Evolutionary conservation across 2,113 vertebrate species (phyloP).

Genomic region (Passer domesticus): DNA sequence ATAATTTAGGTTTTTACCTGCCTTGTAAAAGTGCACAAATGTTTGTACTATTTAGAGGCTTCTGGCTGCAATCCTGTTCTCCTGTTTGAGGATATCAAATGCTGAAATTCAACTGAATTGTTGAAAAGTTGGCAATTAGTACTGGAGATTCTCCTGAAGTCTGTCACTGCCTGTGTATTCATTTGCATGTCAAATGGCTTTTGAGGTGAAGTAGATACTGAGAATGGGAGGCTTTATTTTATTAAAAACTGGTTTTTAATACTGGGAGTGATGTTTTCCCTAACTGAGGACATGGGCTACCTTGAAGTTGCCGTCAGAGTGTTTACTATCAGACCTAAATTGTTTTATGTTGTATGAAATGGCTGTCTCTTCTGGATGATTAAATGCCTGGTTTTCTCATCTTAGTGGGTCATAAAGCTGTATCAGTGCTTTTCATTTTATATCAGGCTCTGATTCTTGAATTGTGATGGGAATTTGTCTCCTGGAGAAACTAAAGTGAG

Average conservation of each 20-base stretch:
- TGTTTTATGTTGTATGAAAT: background rate
- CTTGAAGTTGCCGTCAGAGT: constrained; percentile 13
- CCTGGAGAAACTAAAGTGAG: background rate
- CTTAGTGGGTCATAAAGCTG: background rate
- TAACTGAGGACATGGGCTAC: constrained; percentile 18
- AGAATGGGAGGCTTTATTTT: constrained; percentile 8
- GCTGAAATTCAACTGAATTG: background rate
- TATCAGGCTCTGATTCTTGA: background rate
- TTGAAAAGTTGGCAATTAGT: background rate
- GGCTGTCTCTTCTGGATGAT: background rate
- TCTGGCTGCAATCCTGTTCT: constrained; percentile 64
- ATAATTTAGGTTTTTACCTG: constrained; percentile 77
- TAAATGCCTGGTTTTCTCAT: background rate
- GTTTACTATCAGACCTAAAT: background rate
- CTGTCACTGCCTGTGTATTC: background rate
- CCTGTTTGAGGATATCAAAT: constrained; percentile 27
- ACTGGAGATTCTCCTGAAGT: background rate
- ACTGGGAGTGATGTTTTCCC: background rate
- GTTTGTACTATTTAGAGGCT: constrained; percentile 73
- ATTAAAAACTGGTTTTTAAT: constrained; percentile 52
- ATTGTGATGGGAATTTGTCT: background rate
- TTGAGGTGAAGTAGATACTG: constrained; percentile 34
- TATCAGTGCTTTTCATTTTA: background rate
- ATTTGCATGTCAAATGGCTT: constrained; percentile 35
- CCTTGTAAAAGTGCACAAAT: constrained; percentile 71